Evolutionary conservation across 1,140 invertebrate species (phyloP).

Genomic region (Drosophila parvula): DNA sequence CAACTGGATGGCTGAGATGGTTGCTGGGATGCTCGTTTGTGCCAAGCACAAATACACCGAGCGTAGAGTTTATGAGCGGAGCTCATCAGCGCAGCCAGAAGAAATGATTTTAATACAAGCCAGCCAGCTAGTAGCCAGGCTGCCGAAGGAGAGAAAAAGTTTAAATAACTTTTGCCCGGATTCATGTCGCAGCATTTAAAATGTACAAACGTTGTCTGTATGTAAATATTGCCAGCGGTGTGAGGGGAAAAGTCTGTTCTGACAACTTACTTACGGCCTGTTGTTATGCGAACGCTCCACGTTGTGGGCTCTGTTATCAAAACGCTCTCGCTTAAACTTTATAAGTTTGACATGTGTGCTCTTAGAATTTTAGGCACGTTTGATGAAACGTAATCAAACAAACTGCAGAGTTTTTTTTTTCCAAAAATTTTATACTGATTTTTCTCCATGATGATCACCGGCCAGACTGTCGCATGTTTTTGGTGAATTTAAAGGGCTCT

Average conservation of each 20-base stretch:
- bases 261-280: conserved; percentile 26
- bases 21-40: conserved; percentile 43
- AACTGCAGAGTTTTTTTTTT: conserved; percentile 57
- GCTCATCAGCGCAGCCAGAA: conserved; percentile 50
- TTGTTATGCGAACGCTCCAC: conserved; percentile 21
- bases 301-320: conserved; percentile 45
- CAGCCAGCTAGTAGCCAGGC: neutral
- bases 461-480: conserved; percentile 1
- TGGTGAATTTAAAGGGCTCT: conserved; percentile 12
- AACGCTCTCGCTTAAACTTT: conserved; percentile 66
- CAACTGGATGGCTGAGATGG: conserved; percentile 41
- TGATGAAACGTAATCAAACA: conserved; percentile 70
- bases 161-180: conserved; percentile 58
- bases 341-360: conserved; percentile 71
- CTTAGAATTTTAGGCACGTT: conserved; percentile 70
- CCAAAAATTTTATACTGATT: neutral
- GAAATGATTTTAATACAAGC: conserved; percentile 43
- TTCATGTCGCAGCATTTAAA: conserved; percentile 59
- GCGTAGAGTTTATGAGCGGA: conserved; percentile 47
- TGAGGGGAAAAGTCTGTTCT: conserved; percentile 19
- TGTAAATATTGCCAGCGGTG: conserved; percentile 29
- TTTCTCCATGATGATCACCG: neutral
- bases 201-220: conserved; percentile 53
- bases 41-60: conserved; percentile 5
- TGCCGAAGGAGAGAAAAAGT: conserved; percentile 39